Conservation (phyloP, 2,888 invertebrate genomes). For the Cryptus armator region DNA sequence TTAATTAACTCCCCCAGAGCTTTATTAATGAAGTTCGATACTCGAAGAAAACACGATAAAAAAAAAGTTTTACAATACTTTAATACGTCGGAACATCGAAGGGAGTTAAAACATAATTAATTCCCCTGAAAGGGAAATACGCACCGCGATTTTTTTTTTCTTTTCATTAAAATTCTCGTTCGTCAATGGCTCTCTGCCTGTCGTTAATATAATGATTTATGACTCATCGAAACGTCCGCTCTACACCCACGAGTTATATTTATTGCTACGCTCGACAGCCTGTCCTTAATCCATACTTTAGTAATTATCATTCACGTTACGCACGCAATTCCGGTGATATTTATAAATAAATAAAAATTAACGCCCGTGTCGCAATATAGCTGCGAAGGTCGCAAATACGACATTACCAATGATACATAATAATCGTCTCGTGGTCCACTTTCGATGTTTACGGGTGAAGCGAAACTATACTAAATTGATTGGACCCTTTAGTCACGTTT, state of each 20-base stretch:
- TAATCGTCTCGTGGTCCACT: constrained; percentile 4
- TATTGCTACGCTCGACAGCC: constrained; percentile 18
- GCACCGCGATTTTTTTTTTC: neutral
- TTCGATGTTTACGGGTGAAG: constrained; percentile 26
- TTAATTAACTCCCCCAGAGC: too few relatives aligned
- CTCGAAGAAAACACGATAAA: too few relatives aligned
- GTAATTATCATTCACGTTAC: constrained; percentile 26
- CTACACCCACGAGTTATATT: constrained; percentile 18
- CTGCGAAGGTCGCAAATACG: neutral
- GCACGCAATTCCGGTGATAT: constrained; percentile 26
- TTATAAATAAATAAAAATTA: neutral
- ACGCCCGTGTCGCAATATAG: neutral
- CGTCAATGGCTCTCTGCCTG: neutral
- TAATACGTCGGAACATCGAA: too few relatives aligned
- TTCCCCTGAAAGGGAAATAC: neutral
- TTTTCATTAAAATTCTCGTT: neutral
- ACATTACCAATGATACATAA: neutral
- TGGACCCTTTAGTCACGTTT: constrained; percentile 41
- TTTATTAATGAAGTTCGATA: too few relatives aligned
- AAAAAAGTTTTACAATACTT: too few relatives aligned
- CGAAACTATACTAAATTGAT: constrained; percentile 45
- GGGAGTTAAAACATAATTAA: too few relatives aligned
- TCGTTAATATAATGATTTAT: constrained; percentile 16
- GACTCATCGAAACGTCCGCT: constrained; percentile 46
- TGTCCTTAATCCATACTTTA: constrained; percentile 31